These are phyloP conservation scores for Leptinotarsa peninsularis DNA, from an alignment of 2,888 invertebrate species.

Conservation along the genomic window DNA sequence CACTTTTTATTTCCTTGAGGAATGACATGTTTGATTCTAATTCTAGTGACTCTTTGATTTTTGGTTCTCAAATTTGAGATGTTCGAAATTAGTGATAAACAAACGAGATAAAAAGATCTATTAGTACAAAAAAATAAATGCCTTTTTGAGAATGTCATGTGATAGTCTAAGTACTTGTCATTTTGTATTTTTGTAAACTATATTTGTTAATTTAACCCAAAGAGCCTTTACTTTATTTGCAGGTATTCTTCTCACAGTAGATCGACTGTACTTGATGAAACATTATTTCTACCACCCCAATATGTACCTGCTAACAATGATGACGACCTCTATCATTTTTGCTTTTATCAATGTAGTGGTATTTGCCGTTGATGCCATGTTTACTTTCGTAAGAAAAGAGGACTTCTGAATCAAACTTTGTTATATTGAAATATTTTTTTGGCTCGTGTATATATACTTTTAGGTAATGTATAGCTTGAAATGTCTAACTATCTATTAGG, in stretches of 20 bases:
- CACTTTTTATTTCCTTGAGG: too few species aligned
- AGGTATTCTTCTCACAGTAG: constrained; percentile 73
- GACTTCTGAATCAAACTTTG: constrained; percentile 64
- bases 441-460: neutral
- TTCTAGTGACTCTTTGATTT: too few species aligned
- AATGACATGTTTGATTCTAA: too few species aligned
- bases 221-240: constrained; percentile 20
- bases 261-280: constrained; percentile 63
- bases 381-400: constrained; percentile 71
- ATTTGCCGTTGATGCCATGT: constrained; percentile 73
- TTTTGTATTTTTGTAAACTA: too few species aligned
- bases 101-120: too few species aligned
- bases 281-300: constrained; percentile 72
- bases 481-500: too few species aligned
- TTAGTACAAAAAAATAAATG: too few species aligned
- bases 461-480: neutral
- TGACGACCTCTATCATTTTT: constrained; percentile 75
- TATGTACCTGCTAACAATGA: constrained; percentile 74
- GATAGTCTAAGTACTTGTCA: too few species aligned
- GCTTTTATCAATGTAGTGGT: constrained; percentile 72
- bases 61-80: too few species aligned
- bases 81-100: too few species aligned
- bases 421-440: neutral
- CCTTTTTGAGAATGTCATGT: too few species aligned
- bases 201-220: too few species aligned